These are phyloP conservation scores for Volucella inflata DNA, from an alignment of 2,888 invertebrate genomes.

Conservation along the genomic window DNA sequence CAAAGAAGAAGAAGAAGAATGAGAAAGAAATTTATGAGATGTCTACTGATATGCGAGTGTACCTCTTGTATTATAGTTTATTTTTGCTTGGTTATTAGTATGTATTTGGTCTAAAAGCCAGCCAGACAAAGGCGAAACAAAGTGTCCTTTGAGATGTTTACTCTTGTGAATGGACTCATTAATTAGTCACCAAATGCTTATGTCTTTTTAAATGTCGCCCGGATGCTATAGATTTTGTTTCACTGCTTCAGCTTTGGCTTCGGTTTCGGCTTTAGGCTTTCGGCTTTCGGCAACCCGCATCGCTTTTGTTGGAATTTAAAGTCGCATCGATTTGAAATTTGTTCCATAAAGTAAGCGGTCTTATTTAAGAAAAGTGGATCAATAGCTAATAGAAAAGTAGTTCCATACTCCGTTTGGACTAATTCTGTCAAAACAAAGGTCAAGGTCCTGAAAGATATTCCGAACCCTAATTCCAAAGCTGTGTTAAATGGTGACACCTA, in stretches of 20 bases:
- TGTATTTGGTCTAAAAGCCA: slow-evolving; percentile 1
- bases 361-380: no score
- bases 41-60: slow-evolving; percentile 55
- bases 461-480: no score
- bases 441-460: no score
- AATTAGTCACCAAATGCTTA: slow-evolving; percentile 62
- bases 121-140: not conserved
- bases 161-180: slow-evolving; percentile 46
- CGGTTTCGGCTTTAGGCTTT: no score
- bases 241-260: slow-evolving; percentile 25
- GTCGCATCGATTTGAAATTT: no score
- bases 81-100: not conserved
- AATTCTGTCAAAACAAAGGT: no score
- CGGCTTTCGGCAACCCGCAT: no score
- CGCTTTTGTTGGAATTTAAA: no score
- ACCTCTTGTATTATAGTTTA: not conserved
- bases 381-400: no score
- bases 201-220: slow-evolving; percentile 48
- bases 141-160: slow-evolving; percentile 5
- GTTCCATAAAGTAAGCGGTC: no score
- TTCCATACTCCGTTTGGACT: no score
- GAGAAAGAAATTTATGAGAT: slow-evolving; percentile 53
- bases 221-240: slow-evolving; percentile 43
- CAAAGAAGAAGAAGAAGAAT: slow-evolving; percentile 24
- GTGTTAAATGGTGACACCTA: no score